phyloP scores from a whole-genome alignment of 1,140 invertebrate genomes.

The Heliconius nattereri region DNA sequence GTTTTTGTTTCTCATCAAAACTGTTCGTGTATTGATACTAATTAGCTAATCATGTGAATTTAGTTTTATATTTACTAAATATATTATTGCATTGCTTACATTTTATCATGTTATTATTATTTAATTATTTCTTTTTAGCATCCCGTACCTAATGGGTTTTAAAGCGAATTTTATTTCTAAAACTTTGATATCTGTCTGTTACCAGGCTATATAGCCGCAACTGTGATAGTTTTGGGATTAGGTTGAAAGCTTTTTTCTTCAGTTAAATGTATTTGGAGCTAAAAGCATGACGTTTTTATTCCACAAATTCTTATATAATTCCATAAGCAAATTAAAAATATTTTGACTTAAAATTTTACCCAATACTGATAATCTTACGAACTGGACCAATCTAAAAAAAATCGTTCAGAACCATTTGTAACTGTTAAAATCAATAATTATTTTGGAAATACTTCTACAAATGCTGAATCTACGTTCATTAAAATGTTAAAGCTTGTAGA shows the following conservation, averaged over 20 bases:
- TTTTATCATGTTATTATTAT: neutral
- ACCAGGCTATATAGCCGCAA: too few species aligned
- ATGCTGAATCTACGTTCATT: slow-evolving; percentile 3
- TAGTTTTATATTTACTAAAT: neutral
- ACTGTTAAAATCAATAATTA: neutral
- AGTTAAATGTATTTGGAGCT: too few species aligned
- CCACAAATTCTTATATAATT: too few species aligned
- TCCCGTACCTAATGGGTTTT: too few species aligned
- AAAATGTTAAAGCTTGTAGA: slow-evolving; percentile 2
- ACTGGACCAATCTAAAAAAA: neutral
- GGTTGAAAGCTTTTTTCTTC: too few species aligned
- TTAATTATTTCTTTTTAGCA: too few species aligned
- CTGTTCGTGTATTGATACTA: slow-evolving; percentile 2
- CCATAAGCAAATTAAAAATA: too few species aligned
- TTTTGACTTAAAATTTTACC: neutral
- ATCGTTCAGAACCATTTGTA: neutral
- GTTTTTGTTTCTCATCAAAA: slow-evolving; percentile 37
- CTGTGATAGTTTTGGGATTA: too few species aligned
- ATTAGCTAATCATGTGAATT: slow-evolving; percentile 13
- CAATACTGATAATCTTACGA: rapidly evolving
- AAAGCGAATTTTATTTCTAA: too few species aligned
- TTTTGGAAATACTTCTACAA: neutral
- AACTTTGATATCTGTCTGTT: too few species aligned
- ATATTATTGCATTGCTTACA: neutral
- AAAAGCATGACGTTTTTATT: too few species aligned